These are phyloP conservation scores for Drosophila asahinai DNA, from an alignment of 1,140 invertebrate species.

Conservation along the genomic window DNA sequence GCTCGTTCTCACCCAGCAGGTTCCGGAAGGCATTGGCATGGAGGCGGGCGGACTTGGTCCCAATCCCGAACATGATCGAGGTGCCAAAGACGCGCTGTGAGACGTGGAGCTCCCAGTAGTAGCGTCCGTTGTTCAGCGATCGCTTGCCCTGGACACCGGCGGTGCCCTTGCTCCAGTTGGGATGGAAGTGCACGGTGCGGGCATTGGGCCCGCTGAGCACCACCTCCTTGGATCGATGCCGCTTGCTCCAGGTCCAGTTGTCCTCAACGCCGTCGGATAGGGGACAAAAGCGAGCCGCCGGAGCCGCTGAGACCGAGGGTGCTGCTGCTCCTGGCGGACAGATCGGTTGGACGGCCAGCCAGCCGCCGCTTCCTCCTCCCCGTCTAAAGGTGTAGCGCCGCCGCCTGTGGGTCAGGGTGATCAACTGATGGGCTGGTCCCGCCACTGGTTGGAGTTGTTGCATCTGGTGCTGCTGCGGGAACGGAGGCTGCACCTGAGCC, in stretches of 20 bases:
- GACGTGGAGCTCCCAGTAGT: conserved; percentile 90
- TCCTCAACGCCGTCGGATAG: conserved; percentile 86
- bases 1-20: conserved; percentile 89
- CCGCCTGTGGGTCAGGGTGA: conserved; percentile 20
- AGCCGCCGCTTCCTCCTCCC: conserved; percentile 6
- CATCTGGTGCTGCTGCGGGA: too few relatives aligned
- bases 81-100: conserved; percentile 90
- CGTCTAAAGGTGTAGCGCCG: conserved; percentile 30
- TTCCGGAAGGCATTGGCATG: conserved; percentile 90
- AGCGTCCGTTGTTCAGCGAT: conserved; percentile 88
- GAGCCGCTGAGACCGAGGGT: neutral
- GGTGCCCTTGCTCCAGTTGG: conserved; percentile 91
- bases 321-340: neutral
- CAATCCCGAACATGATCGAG: conserved; percentile 92
- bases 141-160: conserved; percentile 89
- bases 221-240: conserved; percentile 89
- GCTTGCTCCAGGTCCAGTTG: conserved; percentile 89
- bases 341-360: neutral
- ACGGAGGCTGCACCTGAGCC: too few relatives aligned
- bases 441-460: neutral
- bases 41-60: conserved; percentile 88
- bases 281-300: conserved; percentile 37
- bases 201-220: conserved; percentile 86
- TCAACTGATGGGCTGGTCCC: neutral
- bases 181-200: conserved; percentile 89